phyloP scores from a whole-genome alignment of 2,888 invertebrate genomes.

The Hedychridium roseum region DNA sequence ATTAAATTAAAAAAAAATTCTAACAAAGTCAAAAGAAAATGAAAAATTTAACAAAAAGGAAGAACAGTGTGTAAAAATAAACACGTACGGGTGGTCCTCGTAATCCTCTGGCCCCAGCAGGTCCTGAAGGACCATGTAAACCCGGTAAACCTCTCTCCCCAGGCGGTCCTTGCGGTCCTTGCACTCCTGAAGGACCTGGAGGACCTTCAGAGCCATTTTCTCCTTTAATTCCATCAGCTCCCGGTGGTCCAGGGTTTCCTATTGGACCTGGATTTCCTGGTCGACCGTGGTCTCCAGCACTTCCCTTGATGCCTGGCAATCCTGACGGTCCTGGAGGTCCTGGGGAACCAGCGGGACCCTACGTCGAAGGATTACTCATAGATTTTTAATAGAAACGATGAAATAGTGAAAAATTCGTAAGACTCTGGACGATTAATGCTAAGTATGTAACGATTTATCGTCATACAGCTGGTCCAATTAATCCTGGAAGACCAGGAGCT shows the following conservation, averaged over 20 bases:
- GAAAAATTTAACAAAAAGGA: too few species aligned
- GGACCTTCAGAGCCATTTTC: constrained; percentile 76
- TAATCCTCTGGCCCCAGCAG: constrained; percentile 72
- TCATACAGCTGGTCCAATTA: constrained; percentile 76
- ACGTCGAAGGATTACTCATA: too few species aligned
- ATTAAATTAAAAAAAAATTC: too few species aligned
- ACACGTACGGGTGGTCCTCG: constrained; percentile 71
- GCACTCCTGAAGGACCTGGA: constrained; percentile 74
- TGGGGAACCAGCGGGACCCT: constrained; percentile 77
- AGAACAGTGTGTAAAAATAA: too few species aligned
- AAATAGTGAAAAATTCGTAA: too few species aligned
- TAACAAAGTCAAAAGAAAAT: too few species aligned
- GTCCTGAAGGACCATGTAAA: constrained; percentile 71
- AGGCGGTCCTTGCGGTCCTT: constrained; percentile 74
- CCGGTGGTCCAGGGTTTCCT: constrained; percentile 77
- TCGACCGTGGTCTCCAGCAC: constrained; percentile 75
- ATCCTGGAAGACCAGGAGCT: constrained; percentile 81
- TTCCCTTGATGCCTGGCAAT: constrained; percentile 74
- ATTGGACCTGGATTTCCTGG: constrained; percentile 73
- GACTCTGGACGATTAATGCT: too few species aligned
- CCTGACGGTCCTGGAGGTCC: constrained; percentile 77
- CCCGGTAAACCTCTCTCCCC: constrained; percentile 77
- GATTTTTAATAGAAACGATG: neutral
- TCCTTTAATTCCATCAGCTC: constrained; percentile 78
- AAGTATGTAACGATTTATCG: too few species aligned